Evolutionary conservation across 2,888 invertebrate species (phyloP).

Genomic region (Lasius fuliginosus): DNA sequence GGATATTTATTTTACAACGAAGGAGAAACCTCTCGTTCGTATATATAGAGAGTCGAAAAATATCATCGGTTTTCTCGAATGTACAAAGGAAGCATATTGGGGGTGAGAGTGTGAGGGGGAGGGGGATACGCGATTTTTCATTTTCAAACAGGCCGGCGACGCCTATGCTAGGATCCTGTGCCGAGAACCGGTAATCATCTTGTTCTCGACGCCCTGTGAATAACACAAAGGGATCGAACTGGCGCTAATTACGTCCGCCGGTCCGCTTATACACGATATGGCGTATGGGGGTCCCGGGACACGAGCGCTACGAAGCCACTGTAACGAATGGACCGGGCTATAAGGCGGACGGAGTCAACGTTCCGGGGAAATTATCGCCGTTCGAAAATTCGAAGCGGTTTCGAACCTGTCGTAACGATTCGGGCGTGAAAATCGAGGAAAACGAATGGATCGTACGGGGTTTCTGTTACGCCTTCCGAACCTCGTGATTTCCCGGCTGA

Average conservation of each 20-base stretch:
- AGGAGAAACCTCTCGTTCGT: conserved; percentile 24
- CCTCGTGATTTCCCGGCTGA: conserved; percentile 59
- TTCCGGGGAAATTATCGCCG: conserved; percentile 54
- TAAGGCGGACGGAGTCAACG: conserved; percentile 42
- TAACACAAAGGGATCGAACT: conserved; percentile 82
- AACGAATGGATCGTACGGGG: conserved; percentile 52
- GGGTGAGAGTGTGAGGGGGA: background rate
- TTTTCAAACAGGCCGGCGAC: conserved; percentile 65
- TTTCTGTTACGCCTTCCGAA: conserved; percentile 61
- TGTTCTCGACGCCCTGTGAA: conserved; percentile 80
- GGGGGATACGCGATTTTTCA: conserved; percentile 61
- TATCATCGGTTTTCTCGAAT: background rate
- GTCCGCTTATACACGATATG: conserved; percentile 51
- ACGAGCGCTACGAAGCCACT: conserved; percentile 48
- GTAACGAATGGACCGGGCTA: conserved; percentile 57
- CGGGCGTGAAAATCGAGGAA: conserved; percentile 64
- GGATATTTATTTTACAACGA: background rate
- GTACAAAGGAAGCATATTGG: conserved; percentile 16
- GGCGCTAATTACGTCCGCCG: conserved; percentile 80
- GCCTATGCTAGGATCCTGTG: conserved; percentile 37
- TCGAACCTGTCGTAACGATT: conserved; percentile 31
- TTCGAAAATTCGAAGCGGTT: conserved; percentile 45
- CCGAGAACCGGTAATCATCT: conserved; percentile 79
- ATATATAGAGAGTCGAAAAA: conserved; percentile 20
- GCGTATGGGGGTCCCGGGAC: conserved; percentile 23